Evolutionary conservation across 2,113 vertebrate species (phyloP), one percentile per base, ranked within the genome.

Genomic region (Triplophysa rosa): DNA sequence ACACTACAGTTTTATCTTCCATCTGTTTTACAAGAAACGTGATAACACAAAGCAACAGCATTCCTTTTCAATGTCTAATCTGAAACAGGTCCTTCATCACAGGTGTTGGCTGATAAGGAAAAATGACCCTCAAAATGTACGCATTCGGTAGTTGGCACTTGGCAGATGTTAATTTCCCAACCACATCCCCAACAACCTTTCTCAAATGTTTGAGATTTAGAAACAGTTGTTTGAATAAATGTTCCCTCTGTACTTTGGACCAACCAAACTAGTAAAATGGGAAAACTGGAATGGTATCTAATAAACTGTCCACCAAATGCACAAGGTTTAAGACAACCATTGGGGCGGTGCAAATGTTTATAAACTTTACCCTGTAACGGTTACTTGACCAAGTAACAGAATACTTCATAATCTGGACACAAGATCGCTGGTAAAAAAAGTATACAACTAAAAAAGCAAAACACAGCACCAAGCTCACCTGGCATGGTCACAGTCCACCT

Each of bases 401-500:
- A 45, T 52, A 8, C 14, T 54, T 37, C 19, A 58, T 21, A 73
- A 24, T 45, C 19, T n/a, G 9, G 14, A 69, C 16, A 29, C 16
- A 26, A 8, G 8, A 59, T 5, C 19, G 23, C 59, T 33, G 2
- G 23, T 26, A 23, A 75, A 64, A 13, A 8, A 75, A 10, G 10
- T 8, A 49, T 49, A 16, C 10, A 56, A n/a, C 14, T 37, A 4
- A n/a, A 56, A 56, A 17, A 56, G 19, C 14, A 26, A 47, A 52
- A 19, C 58, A 37, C 26, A 37, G 40, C 54, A 73, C 42, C 37
- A 23, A 42, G 9, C 88, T 87, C 82, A 96, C 95, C 95, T 93
- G 78, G 94, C 93, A 10, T 96, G 91, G 0, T 94, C 94, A 67
- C 94, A 95, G 89, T 93, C 94, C 85, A 95, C 95, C 58, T 91